These are phyloP conservation scores for Columbina picui DNA, from an alignment of 2,113 vertebrate genomes.

Conservation along the genomic window DNA sequence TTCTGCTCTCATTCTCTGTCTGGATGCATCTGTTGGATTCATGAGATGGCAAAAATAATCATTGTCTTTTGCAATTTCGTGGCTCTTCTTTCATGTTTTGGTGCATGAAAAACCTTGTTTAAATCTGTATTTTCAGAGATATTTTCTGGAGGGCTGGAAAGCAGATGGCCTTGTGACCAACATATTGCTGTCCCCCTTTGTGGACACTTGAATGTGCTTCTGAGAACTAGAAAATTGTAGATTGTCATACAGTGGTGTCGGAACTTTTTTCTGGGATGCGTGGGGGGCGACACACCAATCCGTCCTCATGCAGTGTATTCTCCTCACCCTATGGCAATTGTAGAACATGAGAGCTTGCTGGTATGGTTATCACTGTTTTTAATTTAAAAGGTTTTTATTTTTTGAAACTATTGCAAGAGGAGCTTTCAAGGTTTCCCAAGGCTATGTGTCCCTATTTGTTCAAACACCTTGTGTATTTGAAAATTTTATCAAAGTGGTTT, in stretches of 20 bases:
- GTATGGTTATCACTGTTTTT: not conserved
- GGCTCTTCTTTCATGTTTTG: not conserved
- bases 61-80: not conserved
- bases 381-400: not conserved
- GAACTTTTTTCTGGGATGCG: not conserved
- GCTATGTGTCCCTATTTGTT: not conserved
- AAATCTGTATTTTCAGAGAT: not conserved
- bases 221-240: not conserved
- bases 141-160: not conserved
- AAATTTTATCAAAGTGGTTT: not conserved
- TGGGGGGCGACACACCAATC: fast-evolving
- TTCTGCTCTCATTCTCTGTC: not conserved
- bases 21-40: not conserved
- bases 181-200: not conserved
- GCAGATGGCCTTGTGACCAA: not conserved
- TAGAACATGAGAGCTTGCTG: not conserved
- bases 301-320: not conserved
- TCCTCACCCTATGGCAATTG: fast-evolving
- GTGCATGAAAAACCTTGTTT: not conserved
- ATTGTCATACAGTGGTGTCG: not conserved
- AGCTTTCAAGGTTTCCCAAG: not conserved
- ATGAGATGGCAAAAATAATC: not conserved
- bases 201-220: not conserved
- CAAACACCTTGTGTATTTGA: not conserved
- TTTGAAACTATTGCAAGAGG: not conserved